phyloP scores from a whole-genome alignment of 1,140 invertebrate genomes.

The Nylanderia fulva region DNA sequence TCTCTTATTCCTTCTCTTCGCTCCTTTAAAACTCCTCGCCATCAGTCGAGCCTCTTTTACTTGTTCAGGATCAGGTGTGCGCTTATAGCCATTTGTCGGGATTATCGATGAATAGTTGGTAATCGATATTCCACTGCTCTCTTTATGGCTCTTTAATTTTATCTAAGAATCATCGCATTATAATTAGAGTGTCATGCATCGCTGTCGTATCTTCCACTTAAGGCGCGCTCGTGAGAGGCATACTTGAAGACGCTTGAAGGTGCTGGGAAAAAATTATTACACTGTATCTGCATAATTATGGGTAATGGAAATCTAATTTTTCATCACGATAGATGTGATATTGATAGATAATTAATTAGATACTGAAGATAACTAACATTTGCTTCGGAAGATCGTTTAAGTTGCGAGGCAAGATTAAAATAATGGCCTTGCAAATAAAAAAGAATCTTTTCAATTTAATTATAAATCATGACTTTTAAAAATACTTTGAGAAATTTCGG shows the following conservation, averaged over 20 bases:
- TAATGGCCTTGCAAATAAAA: neutral
- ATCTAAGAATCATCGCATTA: constrained; percentile 15
- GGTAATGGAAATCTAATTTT: constrained; percentile 20
- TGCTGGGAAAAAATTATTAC: neutral
- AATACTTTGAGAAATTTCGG: neutral
- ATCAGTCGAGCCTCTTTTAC: neutral
- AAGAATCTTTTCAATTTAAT: neutral
- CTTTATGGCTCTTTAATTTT: constrained; percentile 31
- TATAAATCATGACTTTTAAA: neutral
- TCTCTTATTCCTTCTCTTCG: no score
- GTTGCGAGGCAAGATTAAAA: constrained; percentile 4
- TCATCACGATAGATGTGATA: neutral
- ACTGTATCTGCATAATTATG: neutral
- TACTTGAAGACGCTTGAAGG: neutral
- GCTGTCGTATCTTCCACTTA: neutral
- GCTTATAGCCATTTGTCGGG: neutral
- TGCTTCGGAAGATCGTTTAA: neutral
- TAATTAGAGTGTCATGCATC: constrained; percentile 49
- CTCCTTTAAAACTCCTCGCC: no score
- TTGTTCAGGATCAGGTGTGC: neutral
- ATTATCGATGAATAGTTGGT: constrained; percentile 30
- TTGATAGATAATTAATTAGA: constrained; percentile 29
- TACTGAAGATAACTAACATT: neutral
- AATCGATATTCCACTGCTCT: constrained; percentile 39
- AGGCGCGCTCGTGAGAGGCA: neutral